Evolutionary conservation across 1,140 invertebrate genomes (phyloP).

Genomic region (Tribolium madens): DNA sequence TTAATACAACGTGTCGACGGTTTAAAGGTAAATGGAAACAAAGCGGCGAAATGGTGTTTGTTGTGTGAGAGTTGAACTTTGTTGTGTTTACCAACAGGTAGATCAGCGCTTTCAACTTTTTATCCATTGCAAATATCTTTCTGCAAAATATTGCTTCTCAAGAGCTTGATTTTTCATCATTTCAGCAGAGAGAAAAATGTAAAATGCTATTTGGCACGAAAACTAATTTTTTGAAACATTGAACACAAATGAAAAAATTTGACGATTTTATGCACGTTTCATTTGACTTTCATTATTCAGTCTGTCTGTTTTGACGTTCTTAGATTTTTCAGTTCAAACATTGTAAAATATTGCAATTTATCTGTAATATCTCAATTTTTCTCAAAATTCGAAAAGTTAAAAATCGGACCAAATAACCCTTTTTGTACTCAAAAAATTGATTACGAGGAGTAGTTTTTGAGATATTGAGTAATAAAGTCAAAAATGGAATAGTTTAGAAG

Average conservation of each 20-base stretch:
- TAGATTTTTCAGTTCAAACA: not conserved
- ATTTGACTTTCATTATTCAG: not conserved
- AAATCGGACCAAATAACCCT: no score
- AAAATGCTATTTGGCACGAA: not conserved
- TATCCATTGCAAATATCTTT: no score
- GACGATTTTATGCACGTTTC: not conserved
- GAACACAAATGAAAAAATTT: constrained; percentile 1
- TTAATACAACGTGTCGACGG: constrained; percentile 1
- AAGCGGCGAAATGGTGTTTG: not conserved
- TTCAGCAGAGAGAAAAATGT: not conserved
- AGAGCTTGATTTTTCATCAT: not conserved
- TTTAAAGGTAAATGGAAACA: not conserved
- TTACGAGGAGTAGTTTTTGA: no score
- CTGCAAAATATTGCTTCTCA: no score
- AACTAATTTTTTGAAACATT: constrained; percentile 11
- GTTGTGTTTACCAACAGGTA: not conserved
- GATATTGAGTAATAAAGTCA: no score
- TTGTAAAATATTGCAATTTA: not conserved
- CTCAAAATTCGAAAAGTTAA: no score
- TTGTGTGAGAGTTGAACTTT: not conserved
- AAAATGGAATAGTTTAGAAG: no score
- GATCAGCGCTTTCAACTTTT: no score
- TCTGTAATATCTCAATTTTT: not conserved
- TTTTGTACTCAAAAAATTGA: no score
- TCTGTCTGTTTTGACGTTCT: not conserved